These are phyloP conservation scores for Prunella strophiata DNA, from an alignment of 2,797 vertebrate species.

Conservation along the genomic window DNA sequence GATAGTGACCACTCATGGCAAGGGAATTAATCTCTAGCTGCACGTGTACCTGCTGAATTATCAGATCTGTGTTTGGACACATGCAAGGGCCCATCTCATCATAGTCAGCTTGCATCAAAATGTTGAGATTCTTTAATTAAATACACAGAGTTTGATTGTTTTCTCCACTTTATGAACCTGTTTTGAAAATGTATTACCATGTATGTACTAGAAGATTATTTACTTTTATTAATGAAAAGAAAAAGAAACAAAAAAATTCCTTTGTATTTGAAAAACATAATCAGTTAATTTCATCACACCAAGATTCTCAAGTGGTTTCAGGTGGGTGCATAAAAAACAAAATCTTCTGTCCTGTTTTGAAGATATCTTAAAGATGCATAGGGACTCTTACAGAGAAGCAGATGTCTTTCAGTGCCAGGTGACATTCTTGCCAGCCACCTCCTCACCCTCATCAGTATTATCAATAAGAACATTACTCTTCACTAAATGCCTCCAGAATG, in stretches of 20 bases:
- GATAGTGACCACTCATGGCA: background rate
- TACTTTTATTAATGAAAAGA: background rate
- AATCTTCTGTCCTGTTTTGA: background rate
- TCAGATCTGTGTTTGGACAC: background rate
- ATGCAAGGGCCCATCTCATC: background rate
- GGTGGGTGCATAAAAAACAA: accelerated
- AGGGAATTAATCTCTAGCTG: background rate
- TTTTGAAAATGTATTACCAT: background rate
- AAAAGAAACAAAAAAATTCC: background rate
- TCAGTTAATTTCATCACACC: background rate
- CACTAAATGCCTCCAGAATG: background rate
- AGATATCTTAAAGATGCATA: background rate
- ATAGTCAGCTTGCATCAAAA: background rate
- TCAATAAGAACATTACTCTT: background rate
- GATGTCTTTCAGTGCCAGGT: background rate
- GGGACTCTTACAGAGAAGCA: background rate
- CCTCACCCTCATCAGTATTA: background rate
- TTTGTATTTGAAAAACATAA: background rate
- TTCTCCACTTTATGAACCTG: background rate
- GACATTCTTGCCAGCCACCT: background rate
- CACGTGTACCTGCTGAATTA: accelerated
- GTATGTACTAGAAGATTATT: background rate
- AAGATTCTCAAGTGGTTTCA: background rate
- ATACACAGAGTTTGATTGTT: background rate
- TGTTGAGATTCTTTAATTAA: background rate